Conservation (phyloP, 2,888 invertebrate genomes). For the Ditylenchus weischeri region DNA sequence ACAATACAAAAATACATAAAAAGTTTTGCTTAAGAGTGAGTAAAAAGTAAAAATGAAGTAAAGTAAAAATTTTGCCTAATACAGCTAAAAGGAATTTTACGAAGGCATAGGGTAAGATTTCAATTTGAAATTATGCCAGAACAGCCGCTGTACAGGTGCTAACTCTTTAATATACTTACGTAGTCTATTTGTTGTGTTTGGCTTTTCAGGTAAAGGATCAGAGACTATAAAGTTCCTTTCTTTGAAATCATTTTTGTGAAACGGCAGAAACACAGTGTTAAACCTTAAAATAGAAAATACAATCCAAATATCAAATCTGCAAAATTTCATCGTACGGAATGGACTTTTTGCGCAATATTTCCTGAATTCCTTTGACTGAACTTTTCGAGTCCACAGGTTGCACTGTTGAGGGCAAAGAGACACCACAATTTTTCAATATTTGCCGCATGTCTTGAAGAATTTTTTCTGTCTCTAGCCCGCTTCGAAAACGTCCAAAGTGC, state of each 20-base stretch:
- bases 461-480: not conserved
- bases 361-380: not conserved
- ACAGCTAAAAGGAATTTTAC: too few relatives aligned
- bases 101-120: too few relatives aligned
- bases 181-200: not conserved
- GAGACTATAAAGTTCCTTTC: constrained; percentile 1
- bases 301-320: too few relatives aligned
- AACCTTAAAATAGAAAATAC: not conserved
- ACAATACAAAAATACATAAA: too few relatives aligned
- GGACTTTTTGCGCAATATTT: not conserved
- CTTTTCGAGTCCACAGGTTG: not conserved
- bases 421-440: not conserved
- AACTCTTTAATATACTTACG: too few relatives aligned
- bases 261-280: not conserved
- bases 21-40: too few relatives aligned
- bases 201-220: constrained; percentile 1
- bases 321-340: not conserved
- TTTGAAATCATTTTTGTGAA: constrained; percentile 9
- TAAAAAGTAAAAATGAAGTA: too few relatives aligned
- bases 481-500: not conserved
- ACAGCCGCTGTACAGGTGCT: too few relatives aligned
- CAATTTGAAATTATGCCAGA: too few relatives aligned
- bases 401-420: not conserved
- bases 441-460: not conserved
- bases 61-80: too few relatives aligned